These are phyloP conservation scores for Scaptomyza flava DNA, from an alignment of 2,888 invertebrate species.

Conservation along the genomic window DNA sequence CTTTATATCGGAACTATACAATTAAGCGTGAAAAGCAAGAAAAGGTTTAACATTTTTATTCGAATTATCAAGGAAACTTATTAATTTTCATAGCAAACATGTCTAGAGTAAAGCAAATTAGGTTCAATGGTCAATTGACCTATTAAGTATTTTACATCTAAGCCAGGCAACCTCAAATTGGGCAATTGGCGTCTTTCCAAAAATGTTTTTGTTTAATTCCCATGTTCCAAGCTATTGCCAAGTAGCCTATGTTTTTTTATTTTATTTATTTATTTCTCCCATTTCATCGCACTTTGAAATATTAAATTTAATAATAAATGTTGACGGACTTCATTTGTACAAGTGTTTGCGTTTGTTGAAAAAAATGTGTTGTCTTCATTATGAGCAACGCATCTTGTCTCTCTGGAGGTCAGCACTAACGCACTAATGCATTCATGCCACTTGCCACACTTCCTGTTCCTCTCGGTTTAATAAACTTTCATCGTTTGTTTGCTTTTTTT, in stretches of 20 bases:
- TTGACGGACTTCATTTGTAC: constrained; percentile 52
- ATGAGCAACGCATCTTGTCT: constrained; percentile 36
- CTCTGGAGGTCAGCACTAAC: constrained; percentile 13
- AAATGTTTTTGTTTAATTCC: constrained; percentile 1
- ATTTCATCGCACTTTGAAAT: constrained; percentile 58
- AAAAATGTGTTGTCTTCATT: constrained; percentile 53
- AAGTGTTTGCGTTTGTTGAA: constrained; percentile 13
- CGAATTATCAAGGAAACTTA: too few species aligned
- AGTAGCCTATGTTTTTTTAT: constrained; percentile 14
- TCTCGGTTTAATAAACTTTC: not conserved
- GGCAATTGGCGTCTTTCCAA: constrained; percentile 7
- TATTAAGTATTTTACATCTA: constrained; percentile 21
- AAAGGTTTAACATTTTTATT: too few species aligned
- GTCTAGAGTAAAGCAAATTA: not conserved
- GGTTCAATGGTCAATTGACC: constrained; percentile 8
- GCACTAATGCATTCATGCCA: constrained; percentile 22
- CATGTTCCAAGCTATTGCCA: constrained; percentile 24
- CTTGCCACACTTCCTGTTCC: not conserved
- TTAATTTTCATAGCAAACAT: too few species aligned
- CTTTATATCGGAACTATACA: too few species aligned
- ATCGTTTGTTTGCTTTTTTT: not conserved
- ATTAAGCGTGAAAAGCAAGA: too few species aligned
- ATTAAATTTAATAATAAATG: constrained; percentile 78
- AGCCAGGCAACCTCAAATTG: constrained; percentile 19
- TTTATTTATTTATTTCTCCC: constrained; percentile 12